Evolutionary conservation across 2,797 vertebrate genomes (phyloP).

Genomic region (Telmatherina bonti): DNA sequence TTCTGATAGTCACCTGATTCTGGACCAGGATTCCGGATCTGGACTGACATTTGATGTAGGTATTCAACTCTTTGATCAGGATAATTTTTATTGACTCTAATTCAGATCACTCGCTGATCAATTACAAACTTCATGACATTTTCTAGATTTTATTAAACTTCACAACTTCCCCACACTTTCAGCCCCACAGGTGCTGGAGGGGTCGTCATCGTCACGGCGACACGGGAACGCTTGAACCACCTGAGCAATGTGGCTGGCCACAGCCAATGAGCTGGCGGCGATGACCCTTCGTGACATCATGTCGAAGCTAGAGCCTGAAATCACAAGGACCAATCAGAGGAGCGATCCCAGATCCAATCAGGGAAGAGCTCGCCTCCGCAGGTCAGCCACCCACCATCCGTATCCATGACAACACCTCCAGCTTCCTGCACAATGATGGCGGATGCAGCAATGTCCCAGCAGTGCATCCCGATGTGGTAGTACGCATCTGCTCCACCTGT

Average conservation of each 20-base stretch:
- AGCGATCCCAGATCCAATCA: no score
- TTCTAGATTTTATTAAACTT: no score
- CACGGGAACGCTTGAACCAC: slow-evolving; percentile 60
- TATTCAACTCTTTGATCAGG: no score
- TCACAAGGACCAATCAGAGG: slow-evolving; percentile 3
- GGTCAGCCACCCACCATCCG: slow-evolving; percentile 75
- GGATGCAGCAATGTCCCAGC: slow-evolving; percentile 92
- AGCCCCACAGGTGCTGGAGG: slow-evolving; percentile 13
- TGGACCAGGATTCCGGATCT: no score
- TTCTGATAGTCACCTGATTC: no score
- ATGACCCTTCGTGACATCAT: slow-evolving; percentile 75
- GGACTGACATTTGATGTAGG: no score
- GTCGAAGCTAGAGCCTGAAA: slow-evolving; percentile 64
- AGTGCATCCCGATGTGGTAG: slow-evolving; percentile 92
- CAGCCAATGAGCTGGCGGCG: slow-evolving; percentile 55
- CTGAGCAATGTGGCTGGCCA: slow-evolving; percentile 47
- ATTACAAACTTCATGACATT: no score
- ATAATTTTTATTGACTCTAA: no score
- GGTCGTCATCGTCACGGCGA: slow-evolving; percentile 56
- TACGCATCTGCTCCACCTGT: slow-evolving; percentile 88
- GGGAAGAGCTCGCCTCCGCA: neutral
- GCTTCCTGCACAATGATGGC: slow-evolving; percentile 88
- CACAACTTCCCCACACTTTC: slow-evolving; percentile 11
- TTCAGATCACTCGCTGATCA: no score
- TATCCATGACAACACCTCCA: slow-evolving; percentile 86